Percentiles rank a stretch among this genome's conserved stretches.
These are phyloP conservation scores for Clitarchus hookeri DNA, from an alignment of 2,888 invertebrate genomes.

Conservation along the genomic window DNA sequence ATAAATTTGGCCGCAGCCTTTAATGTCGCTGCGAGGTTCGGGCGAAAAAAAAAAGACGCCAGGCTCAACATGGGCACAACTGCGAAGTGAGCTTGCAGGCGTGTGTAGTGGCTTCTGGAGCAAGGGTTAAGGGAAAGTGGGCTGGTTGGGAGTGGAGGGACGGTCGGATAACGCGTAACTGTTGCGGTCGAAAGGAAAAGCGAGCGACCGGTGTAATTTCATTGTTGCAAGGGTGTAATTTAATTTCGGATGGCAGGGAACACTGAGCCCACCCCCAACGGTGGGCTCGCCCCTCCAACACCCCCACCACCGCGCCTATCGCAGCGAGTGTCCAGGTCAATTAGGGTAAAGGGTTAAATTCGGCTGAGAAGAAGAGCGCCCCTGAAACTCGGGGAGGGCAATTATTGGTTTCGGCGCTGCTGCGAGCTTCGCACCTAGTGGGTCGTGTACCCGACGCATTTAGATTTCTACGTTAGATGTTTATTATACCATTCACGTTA, in stretches of 20 bases:
- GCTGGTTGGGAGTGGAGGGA: not conserved
- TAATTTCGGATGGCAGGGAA: constrained; percentile 28
- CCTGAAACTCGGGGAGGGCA: not conserved
- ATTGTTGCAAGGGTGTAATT: constrained; percentile 31
- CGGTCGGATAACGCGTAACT: not conserved
- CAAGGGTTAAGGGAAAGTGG: not conserved
- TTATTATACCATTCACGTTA: no score
- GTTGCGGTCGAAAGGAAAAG: constrained; percentile 19
- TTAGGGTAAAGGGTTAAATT: not conserved
- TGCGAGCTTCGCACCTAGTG: not conserved
- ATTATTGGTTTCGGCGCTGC: not conserved
- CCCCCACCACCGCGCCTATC: not conserved
- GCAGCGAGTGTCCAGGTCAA: not conserved
- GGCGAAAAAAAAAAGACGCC: no score
- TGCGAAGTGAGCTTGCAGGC: no score
- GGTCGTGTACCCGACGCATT: not conserved
- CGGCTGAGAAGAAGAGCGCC: not conserved
- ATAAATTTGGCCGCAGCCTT: no score
- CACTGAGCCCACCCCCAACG: constrained; percentile 5
- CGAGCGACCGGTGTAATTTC: constrained; percentile 29
- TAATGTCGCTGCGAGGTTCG: no score
- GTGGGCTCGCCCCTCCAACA: constrained; percentile 10
- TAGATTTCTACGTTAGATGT: no score
- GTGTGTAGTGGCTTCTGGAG: no score
- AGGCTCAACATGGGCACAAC: no score